phyloP scores from a whole-genome alignment of 1,140 invertebrate species.

The Caerostris extrusa region DNA sequence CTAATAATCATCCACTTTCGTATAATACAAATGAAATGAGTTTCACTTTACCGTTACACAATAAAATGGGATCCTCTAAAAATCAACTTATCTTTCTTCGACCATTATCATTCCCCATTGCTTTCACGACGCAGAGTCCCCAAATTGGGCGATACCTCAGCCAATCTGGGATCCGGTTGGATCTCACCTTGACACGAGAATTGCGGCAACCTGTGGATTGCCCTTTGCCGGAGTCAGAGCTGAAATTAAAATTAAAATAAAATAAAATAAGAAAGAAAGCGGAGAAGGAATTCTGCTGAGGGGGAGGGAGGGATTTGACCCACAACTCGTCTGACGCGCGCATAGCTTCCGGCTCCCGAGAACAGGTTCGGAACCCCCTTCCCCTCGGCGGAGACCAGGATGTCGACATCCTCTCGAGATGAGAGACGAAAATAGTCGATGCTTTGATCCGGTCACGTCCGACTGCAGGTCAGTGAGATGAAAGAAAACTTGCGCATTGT shows the following conservation, averaged over 20 bases:
- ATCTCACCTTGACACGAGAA: neutral
- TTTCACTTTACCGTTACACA: too few species aligned
- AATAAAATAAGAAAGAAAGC: neutral
- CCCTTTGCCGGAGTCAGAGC: neutral
- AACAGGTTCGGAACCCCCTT: neutral
- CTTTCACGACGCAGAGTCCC: neutral
- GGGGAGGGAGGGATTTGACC: conserved; percentile 1
- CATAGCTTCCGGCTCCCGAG: neutral
- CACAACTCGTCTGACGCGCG: neutral
- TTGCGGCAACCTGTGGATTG: neutral
- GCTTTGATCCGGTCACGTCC: neutral
- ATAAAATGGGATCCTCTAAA: too few species aligned
- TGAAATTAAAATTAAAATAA: neutral
- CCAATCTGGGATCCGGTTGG: neutral
- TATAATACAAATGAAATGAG: too few species aligned
- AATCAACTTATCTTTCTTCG: too few species aligned
- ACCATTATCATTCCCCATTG: too few species aligned
- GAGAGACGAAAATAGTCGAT: neutral
- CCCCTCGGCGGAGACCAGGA: neutral
- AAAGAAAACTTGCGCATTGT: too few species aligned
- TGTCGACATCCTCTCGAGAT: neutral
- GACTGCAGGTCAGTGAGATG: neutral
- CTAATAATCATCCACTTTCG: too few species aligned
- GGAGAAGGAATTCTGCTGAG: too few species aligned
- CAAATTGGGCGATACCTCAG: neutral